Percentiles rank a stretch among this genome's conserved stretches.
These are phyloP conservation scores for Xiphophorus couchianus DNA, from an alignment of 2,113 vertebrate genomes.

Conservation along the genomic window DNA sequence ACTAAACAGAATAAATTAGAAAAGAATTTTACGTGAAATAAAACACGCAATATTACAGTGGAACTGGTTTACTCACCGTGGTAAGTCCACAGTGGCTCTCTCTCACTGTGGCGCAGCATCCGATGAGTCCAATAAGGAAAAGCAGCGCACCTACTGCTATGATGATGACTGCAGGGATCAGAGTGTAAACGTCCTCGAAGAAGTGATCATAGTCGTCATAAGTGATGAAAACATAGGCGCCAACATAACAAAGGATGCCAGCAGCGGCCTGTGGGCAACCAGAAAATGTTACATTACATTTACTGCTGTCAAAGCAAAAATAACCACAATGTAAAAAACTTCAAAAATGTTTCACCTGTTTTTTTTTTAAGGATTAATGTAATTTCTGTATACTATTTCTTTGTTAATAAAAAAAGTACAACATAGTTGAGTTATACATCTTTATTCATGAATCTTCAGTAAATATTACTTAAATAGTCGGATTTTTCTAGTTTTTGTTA, in stretches of 20 bases:
- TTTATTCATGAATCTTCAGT: background rate
- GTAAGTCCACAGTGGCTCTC: slow-evolving; percentile 93
- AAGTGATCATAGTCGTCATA: slow-evolving; percentile 97
- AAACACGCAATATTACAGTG: background rate
- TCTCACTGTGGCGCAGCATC: slow-evolving; percentile 93
- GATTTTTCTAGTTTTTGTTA: background rate
- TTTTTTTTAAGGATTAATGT: too few relatives aligned
- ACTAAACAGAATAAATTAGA: background rate
- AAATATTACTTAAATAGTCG: background rate
- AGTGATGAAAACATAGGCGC: slow-evolving; percentile 96
- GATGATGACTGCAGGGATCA: slow-evolving; percentile 92
- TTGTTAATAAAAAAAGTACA: too few relatives aligned
- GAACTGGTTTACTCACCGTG: slow-evolving; percentile 80
- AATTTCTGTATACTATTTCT: too few relatives aligned
- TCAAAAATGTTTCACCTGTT: too few relatives aligned
- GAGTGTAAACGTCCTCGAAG: slow-evolving; percentile 93
- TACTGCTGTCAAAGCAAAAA: background rate
- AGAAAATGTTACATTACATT: slow-evolving; percentile 1
- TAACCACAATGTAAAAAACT: too few relatives aligned
- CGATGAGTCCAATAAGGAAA: slow-evolving; percentile 93
- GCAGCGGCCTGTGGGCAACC: slow-evolving; percentile 85
- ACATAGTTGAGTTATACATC: too few relatives aligned
- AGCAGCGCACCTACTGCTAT: slow-evolving; percentile 92
- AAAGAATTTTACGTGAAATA: background rate
- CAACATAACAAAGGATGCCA: slow-evolving; percentile 94